Evolutionary conservation across 2,113 vertebrate genomes (phyloP), one percentile per base, ranked within the genome.

Genomic region (Oncorhynchus mykiss): DNA sequence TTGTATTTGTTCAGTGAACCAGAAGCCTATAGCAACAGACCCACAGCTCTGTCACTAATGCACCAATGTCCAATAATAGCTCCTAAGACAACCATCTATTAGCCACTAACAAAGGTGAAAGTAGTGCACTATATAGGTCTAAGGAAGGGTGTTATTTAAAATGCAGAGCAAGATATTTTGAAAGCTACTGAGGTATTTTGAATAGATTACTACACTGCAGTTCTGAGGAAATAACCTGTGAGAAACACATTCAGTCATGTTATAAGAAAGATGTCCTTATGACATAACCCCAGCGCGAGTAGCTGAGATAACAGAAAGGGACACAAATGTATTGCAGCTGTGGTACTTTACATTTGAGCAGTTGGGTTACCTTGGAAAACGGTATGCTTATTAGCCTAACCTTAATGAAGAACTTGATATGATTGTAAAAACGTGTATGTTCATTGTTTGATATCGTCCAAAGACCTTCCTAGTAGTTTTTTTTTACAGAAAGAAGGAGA

Each of bases 1-100:
- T 84, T 88, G 89, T 88, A 29, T 88, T 90, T 90, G 83, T 78
- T 85, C 78, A 85, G 62, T 75, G 79, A 79, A 83, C 73, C 84
- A 86, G 81, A 85, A 86, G 72, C 20, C 2, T 34, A 68, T 73
- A 74, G 78, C 78, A 80, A 13, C 48, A 70, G 76, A 84, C 73
- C 67, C 83, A 67, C 82, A 80, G 29, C 79, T 69, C 74, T n/a
- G 20, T 85, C 74, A 82, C 78, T 83, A 84, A 86, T 79, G 14
- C 49, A 3, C 3, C 16, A 51, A 51, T 20, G 31, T 86, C 72
- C 74, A 77, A 82, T 76, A 84, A 86, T 49, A 82, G 80, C 54
- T 39, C 64, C 67, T 54, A 51, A 66, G 22, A 74, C 31, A 22
- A 60, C 39, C 25, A 4, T 16, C 13, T 71, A 16, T 25, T 27